Evolutionary conservation across 2,888 invertebrate genomes (phyloP), one percentile per base, ranked within the genome.

Genomic region (Eumacrocentrus americanus): DNA sequence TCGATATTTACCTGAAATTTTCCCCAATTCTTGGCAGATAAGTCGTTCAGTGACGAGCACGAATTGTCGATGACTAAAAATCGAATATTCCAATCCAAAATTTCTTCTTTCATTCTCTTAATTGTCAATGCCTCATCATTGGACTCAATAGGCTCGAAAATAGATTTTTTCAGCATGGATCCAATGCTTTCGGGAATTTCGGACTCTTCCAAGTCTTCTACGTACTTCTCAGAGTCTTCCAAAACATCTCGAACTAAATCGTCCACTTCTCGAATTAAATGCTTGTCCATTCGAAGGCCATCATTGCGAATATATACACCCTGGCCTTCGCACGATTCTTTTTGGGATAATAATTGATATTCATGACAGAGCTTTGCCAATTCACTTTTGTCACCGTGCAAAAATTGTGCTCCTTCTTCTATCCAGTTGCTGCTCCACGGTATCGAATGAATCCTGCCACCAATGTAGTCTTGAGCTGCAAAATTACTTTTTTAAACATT

Each of bases 11-110:
- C 79, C 66, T 79, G 70, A 65, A 82, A 88, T 62, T 83, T 80
- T 5, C 86, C 87, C 87, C 85, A 88, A 60, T 82, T 77, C 71
- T 83, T 84, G 0, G 86, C 83, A 1, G 88, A 88, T 35, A 89
- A 70, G 25, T 83, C 77, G 34, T 84, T 78, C 47, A 89, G 74
- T 57, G 77, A 76, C 11, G 74, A 69, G 68, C 88, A 88, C 6
- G 86, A 84, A 79, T 89, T 89, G 71, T 89, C 89, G 46, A 88
- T 86, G 9, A 83, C 72, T 69, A 86, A 84, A 76, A 86, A 88
- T 56, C 84, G 82, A 44, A 84, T 70, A 67, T 85, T 84, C 88
- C 89, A 89, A 70, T 87, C 83, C 62, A 84, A 85, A 25, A 88
- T 71, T 62, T 87, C 84, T 60, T 79, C 71, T 65, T 82, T 82